phyloP scores from a whole-genome alignment of 2,113 vertebrate species.

The Uria lomvia region DNA sequence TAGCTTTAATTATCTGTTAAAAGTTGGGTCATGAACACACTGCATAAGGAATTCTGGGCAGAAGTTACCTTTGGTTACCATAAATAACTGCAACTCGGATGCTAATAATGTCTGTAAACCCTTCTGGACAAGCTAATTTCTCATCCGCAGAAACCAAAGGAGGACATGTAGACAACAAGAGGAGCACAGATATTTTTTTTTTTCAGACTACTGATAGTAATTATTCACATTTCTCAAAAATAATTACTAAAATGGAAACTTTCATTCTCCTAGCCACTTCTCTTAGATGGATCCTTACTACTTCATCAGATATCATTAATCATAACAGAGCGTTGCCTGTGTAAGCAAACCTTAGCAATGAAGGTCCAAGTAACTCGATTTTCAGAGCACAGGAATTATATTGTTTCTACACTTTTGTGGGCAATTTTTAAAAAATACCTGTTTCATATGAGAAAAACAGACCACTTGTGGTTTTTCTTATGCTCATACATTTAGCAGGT shows the following conservation, averaged over 20 bases:
- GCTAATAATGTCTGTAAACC: neutral
- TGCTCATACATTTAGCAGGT: slow-evolving; percentile 18
- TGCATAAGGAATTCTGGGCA: neutral
- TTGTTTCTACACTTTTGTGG: neutral
- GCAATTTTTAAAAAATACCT: neutral
- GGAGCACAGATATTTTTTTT: neutral
- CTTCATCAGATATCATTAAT: neutral
- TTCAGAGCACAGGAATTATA: neutral
- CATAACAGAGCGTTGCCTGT: neutral
- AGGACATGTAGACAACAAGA: neutral
- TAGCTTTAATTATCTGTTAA: neutral
- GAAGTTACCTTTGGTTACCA: neutral
- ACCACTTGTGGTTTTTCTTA: slow-evolving; percentile 25
- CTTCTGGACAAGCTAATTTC: neutral
- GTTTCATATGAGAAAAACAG: neutral
- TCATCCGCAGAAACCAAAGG: neutral
- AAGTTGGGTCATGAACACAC: neutral
- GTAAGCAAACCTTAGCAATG: neutral
- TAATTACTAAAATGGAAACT: neutral
- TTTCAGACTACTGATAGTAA: neutral
- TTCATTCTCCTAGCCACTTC: neutral
- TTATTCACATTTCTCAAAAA: neutral
- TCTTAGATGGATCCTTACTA: neutral
- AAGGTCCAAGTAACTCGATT: neutral
- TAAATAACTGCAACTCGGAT: neutral